Base-by-base conservation (phyloP, 2,113 vertebrate genomes). In the Pseudolaguvia tuberculata region DNA sequence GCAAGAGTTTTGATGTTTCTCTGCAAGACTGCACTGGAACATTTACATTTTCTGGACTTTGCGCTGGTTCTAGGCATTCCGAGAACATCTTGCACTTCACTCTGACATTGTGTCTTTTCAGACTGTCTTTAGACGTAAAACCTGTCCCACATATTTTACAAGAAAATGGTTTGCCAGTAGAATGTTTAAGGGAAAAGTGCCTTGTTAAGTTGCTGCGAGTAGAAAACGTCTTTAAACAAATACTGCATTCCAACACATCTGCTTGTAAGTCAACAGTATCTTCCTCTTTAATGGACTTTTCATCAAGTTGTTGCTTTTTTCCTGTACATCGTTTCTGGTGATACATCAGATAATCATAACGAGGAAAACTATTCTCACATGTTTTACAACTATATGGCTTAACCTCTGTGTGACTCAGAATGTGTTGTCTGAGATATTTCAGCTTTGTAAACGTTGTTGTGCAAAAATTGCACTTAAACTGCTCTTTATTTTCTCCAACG, bases 301-400 rank as follows among this genome's bases (percentile, higher is more conserved):
- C 39, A 31, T 91, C 78, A 75, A 89, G 55, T 56, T 80, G 80
- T 5, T 39, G 52, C 75, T 68, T 83, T 83, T 85, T 87, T 25
- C 84, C 85, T 82, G 70, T 88, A 67, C 91, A 91, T 27, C 79
- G 85, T 67, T 13, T 53, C 62, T 89, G 87, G 73, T 92, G 91
- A 23, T 86, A 70, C 79, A 87, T 88, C 11, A 92, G 84, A 79
- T 89, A 84, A 80, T 92, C 91, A 50, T 91, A 83, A 18, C 90
- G 86, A 61, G 90, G 90, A 81, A 89, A 92, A 81, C 86, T 88
- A 83, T 84, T 85, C 48, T 89, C 86, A 77, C 91, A 92, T 47
- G 80, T 72, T 83, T 89, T 89, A 69, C 91, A 92, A n/a, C 85
- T 88, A 82, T 92, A 91, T 1, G 91, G 91, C 29, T 91, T 92